Percentiles rank a stretch among this genome's conserved stretches.
Evolutionary conservation across 1,140 invertebrate species (phyloP).

Genomic region (Zelostemma sp.): DNA sequence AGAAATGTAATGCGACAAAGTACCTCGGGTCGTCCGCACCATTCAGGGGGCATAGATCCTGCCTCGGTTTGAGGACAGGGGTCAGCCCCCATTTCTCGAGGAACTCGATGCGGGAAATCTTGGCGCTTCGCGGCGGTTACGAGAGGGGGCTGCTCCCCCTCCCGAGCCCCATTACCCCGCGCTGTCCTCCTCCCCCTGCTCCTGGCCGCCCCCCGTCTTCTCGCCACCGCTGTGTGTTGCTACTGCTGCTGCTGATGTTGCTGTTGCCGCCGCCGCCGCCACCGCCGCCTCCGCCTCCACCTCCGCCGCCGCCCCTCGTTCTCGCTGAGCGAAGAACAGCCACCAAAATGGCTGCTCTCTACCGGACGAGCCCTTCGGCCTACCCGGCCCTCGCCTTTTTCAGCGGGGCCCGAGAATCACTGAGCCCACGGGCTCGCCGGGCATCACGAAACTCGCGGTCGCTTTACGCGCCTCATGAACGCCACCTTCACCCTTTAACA

Average conservation of each 20-base stretch:
- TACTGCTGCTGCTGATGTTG: too few species aligned
- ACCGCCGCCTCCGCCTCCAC: slow-evolving; percentile 23
- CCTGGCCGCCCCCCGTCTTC: slow-evolving; percentile 36
- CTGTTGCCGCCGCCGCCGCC: slow-evolving; percentile 19
- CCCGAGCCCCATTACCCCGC: slow-evolving; percentile 67
- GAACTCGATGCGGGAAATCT: slow-evolving; percentile 96
- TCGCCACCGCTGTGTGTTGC: slow-evolving; percentile 24
- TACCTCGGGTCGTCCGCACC: slow-evolving; percentile 74
- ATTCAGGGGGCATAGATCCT: slow-evolving; percentile 84
- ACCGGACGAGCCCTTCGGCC: slow-evolving; percentile 8
- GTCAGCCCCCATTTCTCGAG: slow-evolving; percentile 96
- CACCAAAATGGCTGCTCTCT: slow-evolving; percentile 51
- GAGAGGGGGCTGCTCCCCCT: slow-evolving; percentile 71
- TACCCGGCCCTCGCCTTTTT: not conserved
- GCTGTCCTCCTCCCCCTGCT: slow-evolving; percentile 57
- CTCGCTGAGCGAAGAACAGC: slow-evolving; percentile 44
- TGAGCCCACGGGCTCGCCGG: slow-evolving; percentile 16
- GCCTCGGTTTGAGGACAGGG: slow-evolving; percentile 93
- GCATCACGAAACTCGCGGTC: slow-evolving; percentile 1
- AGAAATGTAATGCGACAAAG: too few species aligned
- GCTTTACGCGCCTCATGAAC: slow-evolving; percentile 1
- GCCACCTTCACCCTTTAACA: slow-evolving; percentile 20
- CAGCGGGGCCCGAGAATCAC: slow-evolving; percentile 27
- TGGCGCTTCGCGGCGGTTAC: slow-evolving; percentile 74
- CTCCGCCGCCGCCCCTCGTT: slow-evolving; percentile 12